Conservation (phyloP, 2,113 vertebrate genomes). For the Myrmecophaga tridactyla region DNA sequence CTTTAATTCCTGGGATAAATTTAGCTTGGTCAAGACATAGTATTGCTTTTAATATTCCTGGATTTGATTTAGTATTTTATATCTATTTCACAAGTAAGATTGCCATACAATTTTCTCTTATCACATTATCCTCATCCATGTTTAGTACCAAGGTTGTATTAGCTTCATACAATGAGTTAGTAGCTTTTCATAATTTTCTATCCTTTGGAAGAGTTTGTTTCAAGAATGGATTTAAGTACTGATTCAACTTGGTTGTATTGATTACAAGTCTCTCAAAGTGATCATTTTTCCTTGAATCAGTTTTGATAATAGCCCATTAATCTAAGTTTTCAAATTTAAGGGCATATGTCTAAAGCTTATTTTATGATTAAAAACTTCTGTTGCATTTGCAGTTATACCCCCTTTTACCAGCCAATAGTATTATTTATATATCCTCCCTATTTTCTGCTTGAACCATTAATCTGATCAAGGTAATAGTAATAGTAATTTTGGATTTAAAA, state of each 20-base stretch:
- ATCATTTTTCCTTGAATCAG: neutral
- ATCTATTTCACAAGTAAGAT: neutral
- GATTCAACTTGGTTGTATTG: neutral
- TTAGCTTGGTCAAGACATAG: neutral
- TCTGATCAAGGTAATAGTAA: neutral
- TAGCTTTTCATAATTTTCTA: neutral
- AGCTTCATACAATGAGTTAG: neutral
- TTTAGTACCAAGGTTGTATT: conserved; percentile 14
- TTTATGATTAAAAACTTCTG: neutral
- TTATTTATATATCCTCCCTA: neutral
- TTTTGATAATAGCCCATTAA: conserved; percentile 18
- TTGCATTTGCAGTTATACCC: neutral
- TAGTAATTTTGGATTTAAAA: neutral
- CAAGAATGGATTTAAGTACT: neutral
- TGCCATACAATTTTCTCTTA: neutral
- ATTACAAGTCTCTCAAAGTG: neutral
- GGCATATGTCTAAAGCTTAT: neutral
- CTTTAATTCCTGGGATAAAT: neutral
- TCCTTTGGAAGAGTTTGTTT: neutral
- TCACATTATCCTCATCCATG: neutral
- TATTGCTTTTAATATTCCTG: neutral
- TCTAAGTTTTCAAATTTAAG: conserved; percentile 11
- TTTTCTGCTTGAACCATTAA: neutral
- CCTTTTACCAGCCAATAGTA: neutral
- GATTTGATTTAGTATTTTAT: neutral